Evolutionary conservation across 2,888 invertebrate genomes (phyloP), one percentile per base, ranked within the genome.

Genomic region (Dryadula phaetusa): DNA sequence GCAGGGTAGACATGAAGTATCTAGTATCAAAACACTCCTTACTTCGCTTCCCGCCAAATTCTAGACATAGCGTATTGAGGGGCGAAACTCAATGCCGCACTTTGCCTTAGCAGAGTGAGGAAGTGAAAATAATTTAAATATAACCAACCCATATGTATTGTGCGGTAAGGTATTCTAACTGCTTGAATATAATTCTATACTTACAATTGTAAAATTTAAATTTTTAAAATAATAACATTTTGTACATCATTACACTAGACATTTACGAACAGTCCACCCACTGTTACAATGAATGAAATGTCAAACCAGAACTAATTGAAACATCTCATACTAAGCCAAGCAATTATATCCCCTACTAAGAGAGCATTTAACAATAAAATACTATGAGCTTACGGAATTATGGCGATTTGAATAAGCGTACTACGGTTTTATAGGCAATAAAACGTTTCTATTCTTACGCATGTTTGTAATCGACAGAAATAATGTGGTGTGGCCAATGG

Each of bases 391-490:
- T 42, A 32, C 40, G 53, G 52, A 47, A 62, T 65, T 56, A 66
- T 66, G 54, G 46, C 28, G 60, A 69, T 67, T 69, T 46, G 64
- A 64, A 71, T 69, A 66, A 68, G 67, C 70, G 71, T 72, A 67
- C 71, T 74, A 70, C 70, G 64, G 52, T 66, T 75, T 76, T 75
- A 75, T 75, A 62, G 75, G 69, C 68, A 66, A 69, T 76, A 72
- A 75, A 76, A 73, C 68, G 67, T 61, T 66, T 73, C 74, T 75
- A 74, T 74, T 75, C 72, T 72, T 67, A 64, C 62, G 52, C 56
- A 53, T 20, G 54, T 52, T 46, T 32, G 70, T 66, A 61, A 68
- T 66, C 67, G 58, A 63, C 69, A 12, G 66, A 69, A 70, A 72
- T 70, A 69, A 69, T 22, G 20, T 66, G 14, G 66, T 60, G 62